These are phyloP conservation scores for Dione juno DNA, from an alignment of 2,888 invertebrate genomes.

Conservation along the genomic window DNA sequence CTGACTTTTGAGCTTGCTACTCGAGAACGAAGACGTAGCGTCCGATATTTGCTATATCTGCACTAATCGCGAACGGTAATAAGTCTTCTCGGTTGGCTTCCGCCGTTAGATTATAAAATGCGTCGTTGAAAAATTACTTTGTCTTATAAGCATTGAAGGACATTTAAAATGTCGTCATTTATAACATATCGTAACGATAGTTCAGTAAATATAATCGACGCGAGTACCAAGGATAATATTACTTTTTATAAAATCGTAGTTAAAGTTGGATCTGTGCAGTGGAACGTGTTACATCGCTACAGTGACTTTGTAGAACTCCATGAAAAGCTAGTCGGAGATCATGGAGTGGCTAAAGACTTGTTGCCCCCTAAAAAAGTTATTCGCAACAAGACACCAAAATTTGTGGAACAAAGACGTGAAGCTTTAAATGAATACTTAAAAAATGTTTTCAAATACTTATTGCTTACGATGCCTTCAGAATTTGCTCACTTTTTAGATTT, in stretches of 20 bases:
- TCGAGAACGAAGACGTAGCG: slow-evolving; percentile 7
- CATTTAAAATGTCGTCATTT: slow-evolving; percentile 87
- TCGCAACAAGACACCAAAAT: slow-evolving; percentile 93
- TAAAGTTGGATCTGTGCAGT: slow-evolving; percentile 87
- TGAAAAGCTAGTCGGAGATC: slow-evolving; percentile 85
- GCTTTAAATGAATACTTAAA: slow-evolving; percentile 42
- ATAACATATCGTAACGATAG: slow-evolving; percentile 87
- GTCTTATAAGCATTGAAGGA: background rate
- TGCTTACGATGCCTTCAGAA: slow-evolving; percentile 31
- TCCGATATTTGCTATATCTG: background rate
- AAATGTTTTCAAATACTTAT: slow-evolving; percentile 28
- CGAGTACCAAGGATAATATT: slow-evolving; percentile 85
- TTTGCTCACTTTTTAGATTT: slow-evolving; percentile 25
- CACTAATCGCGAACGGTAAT: background rate
- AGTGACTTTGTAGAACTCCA: slow-evolving; percentile 95
- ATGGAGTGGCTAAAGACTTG: slow-evolving; percentile 86
- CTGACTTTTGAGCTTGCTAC: slow-evolving; percentile 6
- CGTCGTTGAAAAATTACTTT: slow-evolving; percentile 23
- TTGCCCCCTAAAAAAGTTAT: slow-evolving; percentile 97
- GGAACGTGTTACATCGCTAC: slow-evolving; percentile 94
- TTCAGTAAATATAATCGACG: slow-evolving; percentile 86
- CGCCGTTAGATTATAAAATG: slow-evolving; percentile 33
- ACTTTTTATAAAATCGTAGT: slow-evolving; percentile 89
- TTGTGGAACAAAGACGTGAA: slow-evolving; percentile 80
- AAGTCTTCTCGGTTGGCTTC: slow-evolving; percentile 10